Percentiles rank a stretch among this genome's conserved stretches.
Conservation (phyloP, 1,140 invertebrate genomes). For the Pachypsylla venusta region DNA sequence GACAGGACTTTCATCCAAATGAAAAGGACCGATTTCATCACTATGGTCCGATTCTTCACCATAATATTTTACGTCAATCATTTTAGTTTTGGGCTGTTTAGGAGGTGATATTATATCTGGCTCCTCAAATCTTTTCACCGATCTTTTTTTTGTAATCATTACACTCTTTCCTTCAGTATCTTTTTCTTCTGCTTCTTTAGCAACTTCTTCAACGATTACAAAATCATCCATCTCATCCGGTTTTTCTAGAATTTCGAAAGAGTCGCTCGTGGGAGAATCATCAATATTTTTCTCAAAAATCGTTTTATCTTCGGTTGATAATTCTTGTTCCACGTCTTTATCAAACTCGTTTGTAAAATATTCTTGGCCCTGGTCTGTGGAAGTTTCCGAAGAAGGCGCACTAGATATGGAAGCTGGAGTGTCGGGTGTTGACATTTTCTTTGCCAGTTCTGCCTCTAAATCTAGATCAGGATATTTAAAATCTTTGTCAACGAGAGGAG, state of each 20-base stretch:
- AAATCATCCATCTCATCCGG: conserved; percentile 73
- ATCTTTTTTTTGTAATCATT: conserved; percentile 36
- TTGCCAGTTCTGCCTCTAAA: conserved; percentile 29
- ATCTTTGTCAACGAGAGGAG: conserved; percentile 32
- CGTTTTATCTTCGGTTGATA: conserved; percentile 37
- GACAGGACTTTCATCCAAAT: conserved; percentile 54
- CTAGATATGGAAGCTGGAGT: conserved; percentile 43
- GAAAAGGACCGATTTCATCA: conserved; percentile 38
- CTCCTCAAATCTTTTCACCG: conserved; percentile 40
- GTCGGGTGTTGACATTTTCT: conserved; percentile 34
- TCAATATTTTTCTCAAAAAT: conserved; percentile 28
- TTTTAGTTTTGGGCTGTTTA: conserved; percentile 39
- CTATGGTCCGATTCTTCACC: conserved; percentile 36
- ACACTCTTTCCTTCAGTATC: conserved; percentile 67
- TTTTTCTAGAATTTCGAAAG: conserved; percentile 75
- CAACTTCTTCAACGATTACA: conserved; percentile 71
- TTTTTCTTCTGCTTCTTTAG: conserved; percentile 60
- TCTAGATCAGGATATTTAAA: conserved; percentile 38
- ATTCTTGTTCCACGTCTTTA: conserved; percentile 38
- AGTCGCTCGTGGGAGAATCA: conserved; percentile 71
- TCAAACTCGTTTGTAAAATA: conserved; percentile 38
- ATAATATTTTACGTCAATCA: conserved; percentile 37
- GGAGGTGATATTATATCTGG: conserved; percentile 49
- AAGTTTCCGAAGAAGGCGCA: conserved; percentile 40
- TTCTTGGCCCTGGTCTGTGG: conserved; percentile 44